Evolutionary conservation across 2,113 vertebrate genomes (phyloP), one percentile per base, ranked within the genome.

Genomic region (Perca fluviatilis): DNA sequence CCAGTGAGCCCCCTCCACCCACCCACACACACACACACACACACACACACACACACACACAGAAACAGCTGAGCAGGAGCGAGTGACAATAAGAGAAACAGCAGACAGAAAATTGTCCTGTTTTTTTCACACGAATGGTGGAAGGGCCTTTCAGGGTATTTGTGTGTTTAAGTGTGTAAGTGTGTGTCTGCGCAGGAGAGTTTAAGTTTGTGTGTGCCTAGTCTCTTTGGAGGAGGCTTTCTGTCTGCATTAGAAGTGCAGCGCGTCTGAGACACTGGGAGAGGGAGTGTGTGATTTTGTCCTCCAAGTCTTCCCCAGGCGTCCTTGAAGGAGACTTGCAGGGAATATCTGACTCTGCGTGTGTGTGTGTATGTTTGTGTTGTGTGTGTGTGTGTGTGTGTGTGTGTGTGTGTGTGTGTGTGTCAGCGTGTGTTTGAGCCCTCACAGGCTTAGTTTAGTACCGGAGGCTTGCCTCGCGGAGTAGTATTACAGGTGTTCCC

Each of bases 251-350:
- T 88, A 91, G 79, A 93, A 90, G 89, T 86, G 88, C 88, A 82
- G 86, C 50, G 75, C 81, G 85, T 84, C 92, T 89, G 86, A 92
- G 93, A 92, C 88, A 84, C 87, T 84, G 88, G 83, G 82, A 91
- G 83, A 86, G 92, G 74, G 87, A 89, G 86, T 93, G 86, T 93
- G 91, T 93, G 92, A 93, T 92, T 93, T 92, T 90, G 91, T 92
- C 92, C 92, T 94, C 91, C 87, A 95, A 95, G 86, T 92, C 90
- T 90, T 93, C 92, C 92, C 88, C 85, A 91, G 86, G 87, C 86
- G 88, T 92, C 94, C 94, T 95, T 95, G 92, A 93, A 92, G 91
- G 85, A 92, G 88, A 91, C 87, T 92, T 87, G 89, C 77, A 78
- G 89, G 83, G 88, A 93, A 88, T 91, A 88, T 90, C 72, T 92